phyloP scores from a whole-genome alignment of 2,797 vertebrate genomes.

The Glyptemys insculpta region DNA sequence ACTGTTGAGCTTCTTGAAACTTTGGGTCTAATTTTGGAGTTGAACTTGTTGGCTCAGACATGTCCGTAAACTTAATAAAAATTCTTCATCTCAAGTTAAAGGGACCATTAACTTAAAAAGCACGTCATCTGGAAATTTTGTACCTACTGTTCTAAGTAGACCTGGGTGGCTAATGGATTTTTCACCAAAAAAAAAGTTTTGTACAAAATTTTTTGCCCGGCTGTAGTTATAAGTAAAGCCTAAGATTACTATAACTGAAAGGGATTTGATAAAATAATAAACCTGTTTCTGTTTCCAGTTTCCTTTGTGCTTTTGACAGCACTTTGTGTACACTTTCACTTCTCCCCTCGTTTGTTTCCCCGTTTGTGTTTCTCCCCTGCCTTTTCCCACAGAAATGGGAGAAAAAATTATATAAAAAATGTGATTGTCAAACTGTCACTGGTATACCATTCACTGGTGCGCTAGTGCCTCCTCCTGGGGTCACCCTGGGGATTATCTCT shows the following conservation, averaged over 20 bases:
- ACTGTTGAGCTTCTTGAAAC: background rate
- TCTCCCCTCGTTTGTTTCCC: background rate
- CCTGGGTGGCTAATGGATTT: background rate
- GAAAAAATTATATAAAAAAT: background rate
- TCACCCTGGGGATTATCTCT: background rate
- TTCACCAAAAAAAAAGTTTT: too few relatives aligned
- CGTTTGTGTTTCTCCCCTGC: background rate
- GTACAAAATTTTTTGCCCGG: background rate
- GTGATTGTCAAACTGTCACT: background rate
- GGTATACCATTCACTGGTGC: too few relatives aligned
- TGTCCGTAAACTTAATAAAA: background rate
- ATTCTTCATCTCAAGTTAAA: background rate
- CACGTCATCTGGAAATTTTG: background rate
- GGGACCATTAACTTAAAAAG: background rate
- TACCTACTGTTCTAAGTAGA: background rate
- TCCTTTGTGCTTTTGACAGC: background rate
- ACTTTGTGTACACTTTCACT: background rate
- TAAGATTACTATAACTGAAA: background rate
- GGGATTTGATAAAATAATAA: background rate
- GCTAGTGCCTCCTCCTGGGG: background rate
- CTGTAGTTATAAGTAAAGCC: background rate
- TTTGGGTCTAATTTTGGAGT: background rate
- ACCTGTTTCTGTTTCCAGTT: background rate
- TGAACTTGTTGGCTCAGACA: background rate
- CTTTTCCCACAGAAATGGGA: background rate